Evolutionary conservation across 2,113 vertebrate genomes (phyloP).

Genomic region (Clupea harengus): DNA sequence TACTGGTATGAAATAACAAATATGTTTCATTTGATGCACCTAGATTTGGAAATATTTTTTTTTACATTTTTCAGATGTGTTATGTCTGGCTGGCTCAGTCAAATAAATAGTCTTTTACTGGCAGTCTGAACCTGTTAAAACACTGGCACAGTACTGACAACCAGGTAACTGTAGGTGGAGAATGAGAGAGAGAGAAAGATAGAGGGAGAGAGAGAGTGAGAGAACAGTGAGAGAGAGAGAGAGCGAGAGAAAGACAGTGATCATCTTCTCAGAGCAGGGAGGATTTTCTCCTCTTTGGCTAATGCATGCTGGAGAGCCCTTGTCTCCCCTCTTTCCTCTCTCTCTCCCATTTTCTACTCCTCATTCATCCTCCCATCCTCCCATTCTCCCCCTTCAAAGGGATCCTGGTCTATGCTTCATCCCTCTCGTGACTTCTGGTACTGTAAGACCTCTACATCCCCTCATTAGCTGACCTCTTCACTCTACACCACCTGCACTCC

Average conservation of each 20-base stretch:
- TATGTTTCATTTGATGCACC: neutral
- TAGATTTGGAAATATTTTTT: neutral
- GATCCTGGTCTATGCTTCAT: neutral
- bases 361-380: neutral
- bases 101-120: neutral
- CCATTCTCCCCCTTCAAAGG: neutral
- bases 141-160: neutral
- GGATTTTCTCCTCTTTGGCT: neutral
- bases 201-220: neutral
- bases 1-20: slow-evolving; percentile 4
- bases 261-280: neutral
- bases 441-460: neutral
- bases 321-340: neutral
- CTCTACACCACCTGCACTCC: neutral
- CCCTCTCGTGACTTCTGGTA: neutral
- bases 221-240: neutral
- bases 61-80: neutral
- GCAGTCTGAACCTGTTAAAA: neutral
- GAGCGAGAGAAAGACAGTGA: neutral
- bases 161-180: neutral
- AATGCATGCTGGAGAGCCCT: neutral
- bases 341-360: neutral
- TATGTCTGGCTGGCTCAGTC: neutral
- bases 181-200: neutral
- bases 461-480: neutral